Base-by-base conservation (phyloP, 2,888 invertebrate species). In the Pandemis heparana region DNA sequence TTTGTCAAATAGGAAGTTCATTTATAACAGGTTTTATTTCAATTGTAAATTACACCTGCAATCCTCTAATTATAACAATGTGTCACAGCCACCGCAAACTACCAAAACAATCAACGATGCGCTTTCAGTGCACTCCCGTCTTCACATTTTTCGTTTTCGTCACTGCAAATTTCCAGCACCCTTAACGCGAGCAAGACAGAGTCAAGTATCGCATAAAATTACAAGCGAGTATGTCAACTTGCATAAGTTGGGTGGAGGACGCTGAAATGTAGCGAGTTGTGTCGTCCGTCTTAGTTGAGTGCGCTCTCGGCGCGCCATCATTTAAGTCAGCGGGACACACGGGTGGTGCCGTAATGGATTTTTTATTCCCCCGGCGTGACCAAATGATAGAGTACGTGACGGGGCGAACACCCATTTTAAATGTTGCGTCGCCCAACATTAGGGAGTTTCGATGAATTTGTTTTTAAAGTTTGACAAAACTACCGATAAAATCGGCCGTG, bases 161-260 rank as follows among this genome's bases (percentile, higher is more conserved):
- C 61, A 62, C 46, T 67, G 18, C 39, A 73, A 73, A 70, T 61
- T 74, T 9, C 48, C 69, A 68, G 18, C 74, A 32, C 38, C 65
- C 71, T 66, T 61, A 51, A 66, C 41, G 43, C 46, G 68, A 64
- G 48, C 63, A 69, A 63, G 64, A 70, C 74, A 56, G 61, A 77
- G 79, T 79, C 77, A 77, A 80, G 79, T 76, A 79, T 74, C 76
- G 77, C 75, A 75, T 78, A 79, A 80, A 79, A 79, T 79, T 79
- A 75, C 79, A 77, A 76, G 80, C 83, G 74, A 74, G 71, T 72
- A 83, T 81, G 80, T 82, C 81, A 80, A 79, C 83, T 85, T 78
- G 85, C 83, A 79, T 82, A 79, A 85, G 82, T 85, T 83, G 76
- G 77, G 79, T 75, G 78, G 77, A 78, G 78, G 74, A 74, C 74